Conservation (phyloP, 2,113 vertebrate species). For the Sinocyclocheilus anshuiensis region DNA sequence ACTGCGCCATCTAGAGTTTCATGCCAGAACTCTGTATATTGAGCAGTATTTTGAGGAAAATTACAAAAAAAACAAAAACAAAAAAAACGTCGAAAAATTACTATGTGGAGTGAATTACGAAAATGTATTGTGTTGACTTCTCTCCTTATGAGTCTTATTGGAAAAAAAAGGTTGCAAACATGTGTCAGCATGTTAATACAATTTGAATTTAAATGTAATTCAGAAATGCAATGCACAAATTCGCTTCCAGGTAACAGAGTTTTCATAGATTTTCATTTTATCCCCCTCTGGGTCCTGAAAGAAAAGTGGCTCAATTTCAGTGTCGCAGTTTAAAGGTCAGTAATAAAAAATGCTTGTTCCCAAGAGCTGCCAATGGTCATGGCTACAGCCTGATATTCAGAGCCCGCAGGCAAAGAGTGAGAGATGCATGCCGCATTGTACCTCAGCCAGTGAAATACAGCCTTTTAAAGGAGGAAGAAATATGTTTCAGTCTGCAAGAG, state of each 20-base stretch:
- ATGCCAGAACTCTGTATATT: too few relatives aligned
- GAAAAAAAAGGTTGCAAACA: not conserved
- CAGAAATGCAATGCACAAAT: not conserved
- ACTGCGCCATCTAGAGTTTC: too few relatives aligned
- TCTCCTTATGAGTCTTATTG: not conserved
- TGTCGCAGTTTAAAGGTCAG: slow-evolving; percentile 53
- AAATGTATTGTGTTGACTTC: not conserved
- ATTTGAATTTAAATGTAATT: not conserved
- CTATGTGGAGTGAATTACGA: too few relatives aligned
- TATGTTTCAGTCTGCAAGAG: slow-evolving; percentile 34
- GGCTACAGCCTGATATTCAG: slow-evolving; percentile 48
- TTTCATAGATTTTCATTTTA: slow-evolving; percentile 27
- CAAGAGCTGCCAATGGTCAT: slow-evolving; percentile 36
- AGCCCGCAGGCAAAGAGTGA: slow-evolving; percentile 30
- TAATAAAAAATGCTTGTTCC: slow-evolving; percentile 50
- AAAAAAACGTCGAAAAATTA: too few relatives aligned
- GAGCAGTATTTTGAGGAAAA: too few relatives aligned
- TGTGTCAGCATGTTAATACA: not conserved
- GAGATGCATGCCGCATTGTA: slow-evolving; percentile 38
- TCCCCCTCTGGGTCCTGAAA: slow-evolving; percentile 24
- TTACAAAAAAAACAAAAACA: too few relatives aligned
- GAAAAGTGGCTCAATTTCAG: slow-evolving; percentile 35
- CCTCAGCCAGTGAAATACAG: slow-evolving; percentile 31
- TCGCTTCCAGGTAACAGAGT: not conserved
- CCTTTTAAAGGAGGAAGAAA: slow-evolving; percentile 35